Base-by-base conservation (phyloP, 1,140 invertebrate species). In the Micrasema minimum region DNA sequence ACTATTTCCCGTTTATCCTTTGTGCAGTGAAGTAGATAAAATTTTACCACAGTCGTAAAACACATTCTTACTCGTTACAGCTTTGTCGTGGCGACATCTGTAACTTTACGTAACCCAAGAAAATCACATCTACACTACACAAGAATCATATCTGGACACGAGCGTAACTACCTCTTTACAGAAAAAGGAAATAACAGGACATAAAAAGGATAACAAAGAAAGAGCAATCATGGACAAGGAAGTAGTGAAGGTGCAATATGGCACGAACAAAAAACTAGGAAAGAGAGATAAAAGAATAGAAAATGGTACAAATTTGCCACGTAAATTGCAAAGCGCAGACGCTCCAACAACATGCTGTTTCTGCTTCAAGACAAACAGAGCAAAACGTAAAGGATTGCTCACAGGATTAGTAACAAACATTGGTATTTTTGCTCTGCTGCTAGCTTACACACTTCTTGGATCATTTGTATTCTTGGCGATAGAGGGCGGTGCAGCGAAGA, bases 391-490 rank as follows among this genome's bases (percentile, higher is more conserved):
- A 76, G 88, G 87, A 43, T 87, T 91, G 46, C 78, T 90, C 23
- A 87, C 90, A 11, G 90, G 91, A 11, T 87, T 94, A 66, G 87
- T 95, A 71, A 95, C 94, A 6, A 96, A 96, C 80, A 83, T 96
- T 22, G 95, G 94, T 0, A 93, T 98, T 48, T 96, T 94, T 78
- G 88, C 89, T 37, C 86, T 97, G 22, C 88, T 98, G 0, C 87
- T 98, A 2, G 92, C 91, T 2, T 99, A 99, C 82, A 95, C 95
- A 0, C 85, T 98, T 10, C 83, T 97, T 2, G 87, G 87, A 71
- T 96, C 95, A 37, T 93, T 98, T 78, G 93, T 97, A 76, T 98
- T 98, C 79, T 85, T 96, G 41, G 91, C 93, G 16, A 92, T 97
- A 37, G 96, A 98, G 85, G 92, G 91, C 41, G 90, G 85, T 77